These are phyloP conservation scores for Percopsis transmontana DNA, from an alignment of 2,113 vertebrate species.

Conservation along the genomic window DNA sequence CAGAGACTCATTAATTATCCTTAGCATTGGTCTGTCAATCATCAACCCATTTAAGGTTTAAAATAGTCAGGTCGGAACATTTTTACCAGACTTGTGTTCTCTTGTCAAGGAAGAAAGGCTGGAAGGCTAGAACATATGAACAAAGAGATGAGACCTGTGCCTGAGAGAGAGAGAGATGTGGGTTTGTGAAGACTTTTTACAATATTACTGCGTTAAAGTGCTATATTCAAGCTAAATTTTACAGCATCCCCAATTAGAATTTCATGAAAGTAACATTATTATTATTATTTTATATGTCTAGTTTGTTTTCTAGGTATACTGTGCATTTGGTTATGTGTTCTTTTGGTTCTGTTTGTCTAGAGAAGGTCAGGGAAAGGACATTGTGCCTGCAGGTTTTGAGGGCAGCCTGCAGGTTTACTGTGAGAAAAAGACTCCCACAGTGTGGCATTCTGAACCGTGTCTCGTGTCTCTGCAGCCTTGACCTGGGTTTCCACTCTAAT, in stretches of 20 bases:
- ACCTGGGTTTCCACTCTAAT: slow-evolving; percentile 69
- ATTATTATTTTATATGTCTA: neutral
- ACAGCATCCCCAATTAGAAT: too few species aligned
- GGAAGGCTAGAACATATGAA: slow-evolving; percentile 11
- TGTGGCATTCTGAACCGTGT: slow-evolving; percentile 61
- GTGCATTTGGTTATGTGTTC: neutral
- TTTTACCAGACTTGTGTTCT: slow-evolving; percentile 36
- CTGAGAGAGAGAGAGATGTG: neutral
- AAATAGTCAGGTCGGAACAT: slow-evolving; percentile 52
- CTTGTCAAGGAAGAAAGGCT: slow-evolving; percentile 48
- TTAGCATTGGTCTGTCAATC: slow-evolving; percentile 53
- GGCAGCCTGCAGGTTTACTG: slow-evolving; percentile 40
- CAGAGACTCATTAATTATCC: slow-evolving; percentile 72
- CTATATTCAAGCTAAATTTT: too few species aligned
- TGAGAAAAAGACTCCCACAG: slow-evolving; percentile 40
- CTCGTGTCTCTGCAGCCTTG: slow-evolving; percentile 43
- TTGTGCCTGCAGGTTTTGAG: slow-evolving; percentile 22
- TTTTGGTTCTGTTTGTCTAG: slow-evolving; percentile 14
- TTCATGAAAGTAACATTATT: too few species aligned
- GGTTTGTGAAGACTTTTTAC: neutral
- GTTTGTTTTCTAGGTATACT: neutral
- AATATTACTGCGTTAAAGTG: neutral
- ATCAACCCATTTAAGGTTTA: slow-evolving; percentile 61
- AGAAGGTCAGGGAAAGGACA: slow-evolving; percentile 57
- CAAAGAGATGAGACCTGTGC: neutral